Evolutionary conservation across 1,140 invertebrate genomes (phyloP), one percentile per base, ranked within the genome.

Genomic region (Tetramorium parvispinum): DNA sequence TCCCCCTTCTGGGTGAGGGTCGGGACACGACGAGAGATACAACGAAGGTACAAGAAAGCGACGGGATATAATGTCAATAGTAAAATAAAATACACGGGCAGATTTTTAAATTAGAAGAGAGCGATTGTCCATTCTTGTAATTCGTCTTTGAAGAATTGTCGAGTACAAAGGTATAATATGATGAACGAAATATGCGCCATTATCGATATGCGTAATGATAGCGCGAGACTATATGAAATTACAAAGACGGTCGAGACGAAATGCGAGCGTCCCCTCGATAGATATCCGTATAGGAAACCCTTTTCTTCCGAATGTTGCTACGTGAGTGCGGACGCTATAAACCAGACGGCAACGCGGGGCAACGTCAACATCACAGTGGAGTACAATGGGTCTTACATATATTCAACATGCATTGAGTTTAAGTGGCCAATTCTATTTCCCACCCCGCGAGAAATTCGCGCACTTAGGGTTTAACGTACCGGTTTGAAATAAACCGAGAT

Each of bases 401-500:
- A 81, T 81, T 68, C 59, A 68, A 68, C 49, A 8, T 81, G 77
- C 61, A 68, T 53, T 68, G 63, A 55, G n/a, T 16, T 81, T 68
- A 81, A 81, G 61, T 79, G 76, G 61, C 63, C n/a, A 81, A 53
- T 81, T 81, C 46, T 73, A n/a, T 40, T 73, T 59, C 16, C 13
- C 21, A 73, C 49, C 51, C 53, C 61, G 24, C 53, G 18, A 82
- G 51, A 59, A 21, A 59, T 59, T n/a, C 51, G 40, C 63, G 53
- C 51, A 61, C 51, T 63, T 40, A 21, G 70, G 78, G 46, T 59
- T 66, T 7, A 53, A 59, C 76, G 70, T 89, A 89, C 81, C 88
- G 85, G 85, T 89, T 89, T 78, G 7, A 53, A 53, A 61, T 87
- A 77, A 87, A 75, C 68, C 77, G 73, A 83, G 46, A 70, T 57